Base-by-base conservation (phyloP, 2,797 vertebrate species). In the Ctenochaetus hawaiiensis region DNA sequence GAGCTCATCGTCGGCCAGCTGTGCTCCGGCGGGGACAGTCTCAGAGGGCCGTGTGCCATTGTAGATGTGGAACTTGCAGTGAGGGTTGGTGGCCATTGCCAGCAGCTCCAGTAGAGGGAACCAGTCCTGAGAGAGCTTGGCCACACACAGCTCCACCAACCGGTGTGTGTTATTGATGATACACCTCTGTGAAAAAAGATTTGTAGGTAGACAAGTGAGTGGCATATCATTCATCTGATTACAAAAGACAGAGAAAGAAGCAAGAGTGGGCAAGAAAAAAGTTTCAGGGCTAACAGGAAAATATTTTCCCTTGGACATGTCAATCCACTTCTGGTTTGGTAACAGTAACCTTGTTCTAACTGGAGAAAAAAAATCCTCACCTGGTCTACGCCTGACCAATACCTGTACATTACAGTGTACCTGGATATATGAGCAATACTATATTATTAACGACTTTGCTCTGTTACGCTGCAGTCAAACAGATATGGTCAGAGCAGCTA, bases 31-130 rank as follows among this genome's bases (percentile, higher is more conserved):
- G 59, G 98, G 98, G 92, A 99, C 97, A 1, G 97, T 97, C 96
- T 99, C 98, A 41, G 98, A 99, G 49, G 98, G 97, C 90, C 98
- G 98, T 86, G 98, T 99, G 96, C 98, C 98, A 88, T 99, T 99
- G 93, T 99, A 99, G 77, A 99, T 97, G 94, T 99, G 98, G 93
- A 99, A 99, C 95, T 99, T 99, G 96, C 98, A 99, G 94, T 99
- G 98, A 93, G 98, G 98, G 96, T 99, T 99, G 93, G 98, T 96
- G 95, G 98, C 98, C 98, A 99, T 99, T 83, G 98, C 97, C 95
- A 99, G 95, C 91, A 99, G 97, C 96, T 99, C 98, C 91, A 99
- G 96, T 94, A 99, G 96, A 91, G 98, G 98, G 94, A 99, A 99
- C 98, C 98, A 99, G 91, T 99, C 98, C 95, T 99, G 98, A 95